These are phyloP conservation scores for Struthidea cinerea DNA, from an alignment of 2,113 vertebrate species.

Conservation along the genomic window DNA sequence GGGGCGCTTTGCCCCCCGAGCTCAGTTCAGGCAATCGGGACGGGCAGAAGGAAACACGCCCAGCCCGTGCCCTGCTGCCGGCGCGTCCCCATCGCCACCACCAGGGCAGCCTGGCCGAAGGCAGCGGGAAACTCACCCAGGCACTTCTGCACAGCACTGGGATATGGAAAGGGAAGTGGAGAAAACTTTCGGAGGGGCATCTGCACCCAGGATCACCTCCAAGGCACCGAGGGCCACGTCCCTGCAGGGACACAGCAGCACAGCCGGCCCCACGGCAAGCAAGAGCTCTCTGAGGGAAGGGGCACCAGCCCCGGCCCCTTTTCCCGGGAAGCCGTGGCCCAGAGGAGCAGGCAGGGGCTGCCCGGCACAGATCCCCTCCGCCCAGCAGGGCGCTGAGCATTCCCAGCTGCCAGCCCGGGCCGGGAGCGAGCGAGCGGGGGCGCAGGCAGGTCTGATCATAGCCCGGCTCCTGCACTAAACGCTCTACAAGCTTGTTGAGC, in stretches of 20 bases:
- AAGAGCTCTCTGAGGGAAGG: neutral
- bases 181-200: neutral
- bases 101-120: neutral
- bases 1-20: accelerated
- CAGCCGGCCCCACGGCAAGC: neutral
- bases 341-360: neutral
- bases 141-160: neutral
- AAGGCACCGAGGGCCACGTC: accelerated
- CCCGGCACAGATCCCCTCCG: neutral
- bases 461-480: neutral
- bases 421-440: accelerated
- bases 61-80: neutral
- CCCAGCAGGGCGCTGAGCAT: neutral
- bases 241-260: neutral
- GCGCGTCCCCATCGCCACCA: accelerated
- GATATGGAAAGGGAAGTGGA: accelerated
- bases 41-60: neutral
- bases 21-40: accelerated
- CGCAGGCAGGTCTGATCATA: neutral
- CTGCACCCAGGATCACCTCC: neutral
- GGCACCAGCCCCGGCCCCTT: neutral
- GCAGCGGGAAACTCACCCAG: neutral
- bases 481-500: neutral
- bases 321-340: accelerated
- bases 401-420: neutral